Percentiles rank a stretch among this genome's conserved stretches.
Evolutionary conservation across 2,888 invertebrate genomes (phyloP).

Genomic region (Sussaba pulchella): DNA sequence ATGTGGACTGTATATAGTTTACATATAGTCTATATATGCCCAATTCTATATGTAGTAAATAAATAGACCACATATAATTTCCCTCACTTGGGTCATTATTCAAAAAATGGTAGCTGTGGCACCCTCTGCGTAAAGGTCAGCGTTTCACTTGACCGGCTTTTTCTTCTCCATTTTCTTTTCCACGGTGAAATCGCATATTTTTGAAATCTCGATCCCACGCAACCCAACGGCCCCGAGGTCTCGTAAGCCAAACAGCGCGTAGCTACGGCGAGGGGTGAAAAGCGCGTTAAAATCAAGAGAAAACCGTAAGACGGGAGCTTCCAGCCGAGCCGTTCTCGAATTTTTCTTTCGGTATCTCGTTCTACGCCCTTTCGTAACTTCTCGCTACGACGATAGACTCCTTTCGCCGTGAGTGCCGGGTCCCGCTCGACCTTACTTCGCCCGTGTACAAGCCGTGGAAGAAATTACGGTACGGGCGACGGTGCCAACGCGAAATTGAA

Average conservation of each 20-base stretch:
- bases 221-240: background rate
- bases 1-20: too few species aligned
- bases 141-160: background rate
- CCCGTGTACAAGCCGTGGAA: slow-evolving; percentile 33
- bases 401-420: slow-evolving; percentile 12
- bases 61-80: too few species aligned
- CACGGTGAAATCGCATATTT: background rate
- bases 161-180: background rate
- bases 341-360: slow-evolving; percentile 19
- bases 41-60: too few species aligned
- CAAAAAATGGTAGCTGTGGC: too few species aligned
- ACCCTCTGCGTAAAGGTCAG: background rate
- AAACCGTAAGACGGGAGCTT: slow-evolving; percentile 23
- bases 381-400: slow-evolving; percentile 27
- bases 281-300: slow-evolving; percentile 9
- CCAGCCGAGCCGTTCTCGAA: slow-evolving; percentile 25
- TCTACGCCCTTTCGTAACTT: background rate
- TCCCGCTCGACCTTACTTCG: slow-evolving; percentile 8
- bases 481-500: slow-evolving; percentile 51
- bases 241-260: slow-evolving; percentile 14
- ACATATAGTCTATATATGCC: too few species aligned
- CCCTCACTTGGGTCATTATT: too few species aligned
- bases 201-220: background rate
- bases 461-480: slow-evolving; percentile 47
- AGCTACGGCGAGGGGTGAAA: background rate